Evolutionary conservation across 2,113 vertebrate species (phyloP).

Genomic region (Connochaetes taurinus): DNA sequence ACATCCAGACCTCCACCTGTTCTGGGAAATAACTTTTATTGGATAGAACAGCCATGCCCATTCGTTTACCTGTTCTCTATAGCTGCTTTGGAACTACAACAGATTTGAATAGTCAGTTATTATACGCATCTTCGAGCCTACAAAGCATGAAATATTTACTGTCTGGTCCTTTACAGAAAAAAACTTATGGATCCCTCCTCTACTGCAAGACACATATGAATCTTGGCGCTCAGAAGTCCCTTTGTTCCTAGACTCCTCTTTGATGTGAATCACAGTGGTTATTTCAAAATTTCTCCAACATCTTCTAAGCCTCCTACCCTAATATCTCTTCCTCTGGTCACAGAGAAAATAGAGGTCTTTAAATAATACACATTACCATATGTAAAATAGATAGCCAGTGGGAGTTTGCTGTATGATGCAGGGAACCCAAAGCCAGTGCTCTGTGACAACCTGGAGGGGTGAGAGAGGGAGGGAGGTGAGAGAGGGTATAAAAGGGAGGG

Average conservation of each 20-base stretch:
- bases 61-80: not conserved
- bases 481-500: not conserved
- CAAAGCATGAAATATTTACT: not conserved
- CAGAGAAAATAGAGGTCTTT: not conserved
- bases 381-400: not conserved
- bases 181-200: not conserved
- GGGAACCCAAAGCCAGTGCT: not conserved
- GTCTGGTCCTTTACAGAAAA: not conserved
- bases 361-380: not conserved
- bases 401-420: not conserved
- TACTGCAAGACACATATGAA: not conserved
- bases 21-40: not conserved
- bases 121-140: not conserved
- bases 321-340: not conserved
- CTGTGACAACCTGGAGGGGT: not conserved
- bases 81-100: not conserved
- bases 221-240: not conserved
- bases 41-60: not conserved
- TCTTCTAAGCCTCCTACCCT: not conserved
- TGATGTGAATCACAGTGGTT: not conserved
- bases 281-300: not conserved
- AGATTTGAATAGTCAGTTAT: not conserved
- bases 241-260: not conserved
- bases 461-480: not conserved
- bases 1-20: not conserved